Base-by-base conservation (phyloP, 2,888 invertebrate genomes). In the Brachynemurus nebulosus region DNA sequence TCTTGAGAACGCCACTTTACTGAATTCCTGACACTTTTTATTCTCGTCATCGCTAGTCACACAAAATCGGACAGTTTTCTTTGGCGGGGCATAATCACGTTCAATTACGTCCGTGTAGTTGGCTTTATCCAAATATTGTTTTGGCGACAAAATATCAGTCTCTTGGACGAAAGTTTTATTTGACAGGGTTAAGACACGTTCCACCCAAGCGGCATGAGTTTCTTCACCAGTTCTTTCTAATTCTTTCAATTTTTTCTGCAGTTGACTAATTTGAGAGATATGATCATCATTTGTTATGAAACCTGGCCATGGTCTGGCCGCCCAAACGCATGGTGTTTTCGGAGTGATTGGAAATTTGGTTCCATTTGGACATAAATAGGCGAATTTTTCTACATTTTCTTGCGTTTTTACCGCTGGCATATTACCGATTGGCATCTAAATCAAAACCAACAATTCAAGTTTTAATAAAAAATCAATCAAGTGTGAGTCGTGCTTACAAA, bases 231-330 rank as follows among this genome's bases (percentile, higher is more conserved):
- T 52, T 17, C 57, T 53, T 55, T 70, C 67, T 16, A 74, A 53
- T 52, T 73, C 72, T 58, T 68, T 71, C 6, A 74, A 65, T 61
- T 74, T 74, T 46, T 67, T 67, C 25, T 70, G 66, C 40, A 74
- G 54, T 4, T 73, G 71, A 7, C 69, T 61, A 8, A 73, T 56
- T 12, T 68, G 65, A 20, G 71, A 71, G 3, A 71, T 59, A 0
- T 74, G 67, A 46, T 75, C 77, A 9, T 73, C 73, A 56, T 83
- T 83, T 5, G 77, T 77, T 58, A 84, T 66, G 53, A 81, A 72
- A 9, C 83, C 83, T 57, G 78, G 84, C 84, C 88, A 88, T n/a
- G 88, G 88, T 46, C 86, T 70, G 1, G 83, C 82, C 0, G 86
- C 86, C 88, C 88, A 89, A 1, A 79, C 74, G 57, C 88, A 89